Evolutionary conservation across 2,888 invertebrate species (phyloP), one percentile per base, ranked within the genome.

Genomic region (Cantharis flavilabris): DNA sequence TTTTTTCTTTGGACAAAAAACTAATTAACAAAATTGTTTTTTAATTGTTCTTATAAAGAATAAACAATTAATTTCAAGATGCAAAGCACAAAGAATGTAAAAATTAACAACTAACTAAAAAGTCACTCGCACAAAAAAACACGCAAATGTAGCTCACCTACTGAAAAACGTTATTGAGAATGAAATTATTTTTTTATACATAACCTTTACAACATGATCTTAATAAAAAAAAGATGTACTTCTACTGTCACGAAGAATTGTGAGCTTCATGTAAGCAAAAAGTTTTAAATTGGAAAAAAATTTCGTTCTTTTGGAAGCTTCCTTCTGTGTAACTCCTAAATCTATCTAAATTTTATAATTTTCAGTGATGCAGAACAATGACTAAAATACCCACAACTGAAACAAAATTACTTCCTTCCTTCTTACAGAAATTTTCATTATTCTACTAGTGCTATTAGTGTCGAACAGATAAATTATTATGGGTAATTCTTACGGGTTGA

Each of bases 361-460:
- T 71, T 65, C 71, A 75, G 26, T 71, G 71, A 71, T 75, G 71
- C 75, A 71, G 75, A 75, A 75, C 71, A 71, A 63, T 69, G 75
- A 49, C 14, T 72, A 76, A 71, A 76, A 76, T 76, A 69, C 71
- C 69, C 49, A 76, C 67, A 69, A 62, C 71, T 5, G 26, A 28
- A 23, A 62, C 49, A 62, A 69, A 76, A 76, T 72, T 70, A 65
- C 64, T 76, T 76, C 76, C 76, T 76, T 76, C 76, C 76, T 76
- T 49, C 72, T 69, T 73, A 69, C 62, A 78, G 75, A 72, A 71
- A 75, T 76, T 67, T 73, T 79, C 76, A 72, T 75, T 74, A 70
- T 74, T 72, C 74, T 62, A 75, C 70, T 75, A 72, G 74, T 72
- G 74, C 74, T 69, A 76, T 79, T 74, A 69, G 70, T 76, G 76